Percentiles rank a stretch among this genome's conserved stretches.
Conservation (phyloP, 1,140 invertebrate species). For the Zophobas morio region DNA sequence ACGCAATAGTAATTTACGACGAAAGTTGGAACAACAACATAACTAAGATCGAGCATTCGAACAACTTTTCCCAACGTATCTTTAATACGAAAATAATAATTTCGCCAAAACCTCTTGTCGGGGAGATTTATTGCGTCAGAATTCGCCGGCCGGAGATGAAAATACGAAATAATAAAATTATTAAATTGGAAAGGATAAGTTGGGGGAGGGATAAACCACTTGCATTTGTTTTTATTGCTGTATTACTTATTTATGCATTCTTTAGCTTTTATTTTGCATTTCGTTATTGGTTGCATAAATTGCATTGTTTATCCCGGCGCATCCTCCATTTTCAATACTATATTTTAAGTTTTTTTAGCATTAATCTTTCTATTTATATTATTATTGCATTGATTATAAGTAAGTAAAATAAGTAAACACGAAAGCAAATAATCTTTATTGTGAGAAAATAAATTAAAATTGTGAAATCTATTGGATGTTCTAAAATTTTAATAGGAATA, state of each 20-base stretch:
- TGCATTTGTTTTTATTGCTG: no score
- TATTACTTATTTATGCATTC: no score
- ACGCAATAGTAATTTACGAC: constrained; percentile 7
- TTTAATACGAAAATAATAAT: constrained; percentile 1
- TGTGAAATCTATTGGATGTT: no score
- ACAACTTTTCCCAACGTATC: neutral
- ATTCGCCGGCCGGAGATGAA: neutral
- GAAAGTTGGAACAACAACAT: constrained; percentile 6
- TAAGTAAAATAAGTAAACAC: no score
- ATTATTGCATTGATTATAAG: no score
- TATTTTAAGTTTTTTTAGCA: neutral
- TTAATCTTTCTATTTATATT: neutral
- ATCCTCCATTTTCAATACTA: constrained; percentile 7
- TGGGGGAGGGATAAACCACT: no score
- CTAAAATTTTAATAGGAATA: no score
- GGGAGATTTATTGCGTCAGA: neutral
- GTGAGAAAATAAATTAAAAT: no score
- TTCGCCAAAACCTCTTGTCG: neutral
- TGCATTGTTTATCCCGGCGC: neutral
- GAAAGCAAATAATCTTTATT: no score
- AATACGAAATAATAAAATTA: neutral
- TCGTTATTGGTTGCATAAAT: no score
- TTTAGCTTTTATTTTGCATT: no score
- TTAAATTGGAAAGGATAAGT: no score
- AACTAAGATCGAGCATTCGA: neutral